Conservation (phyloP, 2,113 vertebrate species). For the Lophochroa leadbeateri region DNA sequence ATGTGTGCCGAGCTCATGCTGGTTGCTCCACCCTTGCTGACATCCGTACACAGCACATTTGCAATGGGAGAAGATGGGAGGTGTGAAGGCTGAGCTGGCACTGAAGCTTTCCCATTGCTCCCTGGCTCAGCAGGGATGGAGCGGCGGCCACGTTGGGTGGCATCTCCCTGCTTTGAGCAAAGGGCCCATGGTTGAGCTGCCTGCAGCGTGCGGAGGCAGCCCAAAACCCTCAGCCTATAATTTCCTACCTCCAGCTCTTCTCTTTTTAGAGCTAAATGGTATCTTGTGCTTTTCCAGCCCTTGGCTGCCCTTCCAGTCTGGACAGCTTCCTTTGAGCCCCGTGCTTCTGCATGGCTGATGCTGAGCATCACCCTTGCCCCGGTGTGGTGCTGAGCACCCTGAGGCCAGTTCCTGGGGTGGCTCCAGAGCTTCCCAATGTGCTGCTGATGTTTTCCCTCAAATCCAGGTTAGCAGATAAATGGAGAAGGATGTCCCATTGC, state of each 20-base stretch:
- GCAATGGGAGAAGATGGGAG: neutral
- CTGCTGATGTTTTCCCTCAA: neutral
- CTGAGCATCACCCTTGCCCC: neutral
- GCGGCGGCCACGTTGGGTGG: neutral
- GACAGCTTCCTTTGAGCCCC: neutral
- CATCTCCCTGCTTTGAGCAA: neutral
- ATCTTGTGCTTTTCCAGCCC: neutral
- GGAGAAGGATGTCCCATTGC: neutral
- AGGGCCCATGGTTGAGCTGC: neutral
- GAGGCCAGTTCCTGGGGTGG: fast-evolving
- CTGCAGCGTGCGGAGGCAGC: neutral
- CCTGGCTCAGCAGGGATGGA: neutral
- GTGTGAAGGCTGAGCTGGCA: neutral
- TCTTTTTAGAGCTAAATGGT: slow-evolving; percentile 50
- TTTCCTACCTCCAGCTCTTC: slow-evolving; percentile 43
- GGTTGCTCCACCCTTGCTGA: fast-evolving
- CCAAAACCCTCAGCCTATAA: neutral
- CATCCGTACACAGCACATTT: fast-evolving
- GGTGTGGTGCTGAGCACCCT: fast-evolving
- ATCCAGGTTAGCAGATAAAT: neutral
- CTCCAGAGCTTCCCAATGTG: fast-evolving
- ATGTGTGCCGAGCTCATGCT: fast-evolving
- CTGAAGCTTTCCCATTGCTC: neutral
- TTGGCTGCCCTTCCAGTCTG: neutral
- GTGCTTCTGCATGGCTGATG: neutral